These are phyloP conservation scores for Mastomys coucha DNA, from an alignment of 2,113 vertebrate species.

Conservation along the genomic window DNA sequence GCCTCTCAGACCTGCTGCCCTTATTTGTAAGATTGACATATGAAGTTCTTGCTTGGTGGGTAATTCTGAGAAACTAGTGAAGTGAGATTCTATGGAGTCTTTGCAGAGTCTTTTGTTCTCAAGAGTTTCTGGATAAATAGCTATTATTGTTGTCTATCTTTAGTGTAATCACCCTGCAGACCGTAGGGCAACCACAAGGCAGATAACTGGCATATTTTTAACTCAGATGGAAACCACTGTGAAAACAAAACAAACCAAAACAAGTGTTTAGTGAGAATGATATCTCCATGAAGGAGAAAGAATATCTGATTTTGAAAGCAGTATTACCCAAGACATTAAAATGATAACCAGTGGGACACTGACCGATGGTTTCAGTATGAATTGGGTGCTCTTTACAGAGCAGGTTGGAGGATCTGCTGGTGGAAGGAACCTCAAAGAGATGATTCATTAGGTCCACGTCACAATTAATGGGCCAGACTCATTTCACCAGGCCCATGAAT, in stretches of 20 bases:
- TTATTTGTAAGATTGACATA: neutral
- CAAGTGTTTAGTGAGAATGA: constrained; percentile 55
- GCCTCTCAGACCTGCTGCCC: neutral
- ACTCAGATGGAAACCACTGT: constrained; percentile 53
- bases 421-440: constrained; percentile 17
- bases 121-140: neutral
- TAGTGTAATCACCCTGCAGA: neutral
- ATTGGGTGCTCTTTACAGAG: neutral
- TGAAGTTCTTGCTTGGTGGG: neutral
- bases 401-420: neutral
- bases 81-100: neutral
- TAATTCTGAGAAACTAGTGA: neutral
- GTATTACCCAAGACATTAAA: neutral
- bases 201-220: neutral
- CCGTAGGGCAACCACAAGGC: neutral
- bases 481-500: neutral
- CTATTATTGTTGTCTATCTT: neutral
- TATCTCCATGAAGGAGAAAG: constrained; percentile 16
- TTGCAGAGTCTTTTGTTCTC: neutral
- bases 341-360: neutral
- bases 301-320: constrained; percentile 13
- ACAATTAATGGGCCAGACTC: neutral
- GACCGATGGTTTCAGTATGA: constrained; percentile 64
- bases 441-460: neutral
- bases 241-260: neutral